phyloP scores from a whole-genome alignment of 2,113 vertebrate genomes.

The Amphilophus citrinellus region DNA sequence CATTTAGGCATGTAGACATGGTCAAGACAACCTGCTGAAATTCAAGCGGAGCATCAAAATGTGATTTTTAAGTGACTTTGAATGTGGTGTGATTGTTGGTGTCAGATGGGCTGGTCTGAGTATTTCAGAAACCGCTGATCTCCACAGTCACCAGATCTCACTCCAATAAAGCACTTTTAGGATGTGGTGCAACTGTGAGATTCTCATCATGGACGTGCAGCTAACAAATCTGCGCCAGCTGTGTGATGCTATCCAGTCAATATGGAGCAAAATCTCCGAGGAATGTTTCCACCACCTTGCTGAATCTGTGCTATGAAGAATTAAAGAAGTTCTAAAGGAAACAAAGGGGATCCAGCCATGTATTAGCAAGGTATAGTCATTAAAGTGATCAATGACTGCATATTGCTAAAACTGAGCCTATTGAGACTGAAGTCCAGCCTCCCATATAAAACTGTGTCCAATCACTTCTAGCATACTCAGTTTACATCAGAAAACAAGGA shows the following conservation, averaged over 20 bases:
- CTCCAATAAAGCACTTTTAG: background rate
- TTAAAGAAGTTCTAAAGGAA: background rate
- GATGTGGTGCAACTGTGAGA: background rate
- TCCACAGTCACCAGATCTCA: background rate
- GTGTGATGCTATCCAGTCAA: accelerated
- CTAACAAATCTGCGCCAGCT: background rate
- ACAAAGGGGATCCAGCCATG: background rate
- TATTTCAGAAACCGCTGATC: no score
- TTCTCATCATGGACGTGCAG: background rate
- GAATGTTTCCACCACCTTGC: background rate
- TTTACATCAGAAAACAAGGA: background rate
- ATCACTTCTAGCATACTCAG: background rate
- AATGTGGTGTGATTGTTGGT: background rate
- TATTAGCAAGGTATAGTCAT: background rate
- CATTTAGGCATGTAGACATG: background rate
- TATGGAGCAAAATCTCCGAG: background rate
- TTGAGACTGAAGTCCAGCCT: background rate
- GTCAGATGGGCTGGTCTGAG: background rate
- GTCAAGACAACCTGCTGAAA: background rate
- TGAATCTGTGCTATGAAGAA: background rate
- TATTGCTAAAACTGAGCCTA: background rate
- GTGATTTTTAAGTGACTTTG: background rate
- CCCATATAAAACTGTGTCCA: no score
- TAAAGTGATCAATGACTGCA: background rate
- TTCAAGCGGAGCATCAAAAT: background rate